Conservation (phyloP, 1,140 invertebrate species). For the Lordiphosa stackelbergi region DNA sequence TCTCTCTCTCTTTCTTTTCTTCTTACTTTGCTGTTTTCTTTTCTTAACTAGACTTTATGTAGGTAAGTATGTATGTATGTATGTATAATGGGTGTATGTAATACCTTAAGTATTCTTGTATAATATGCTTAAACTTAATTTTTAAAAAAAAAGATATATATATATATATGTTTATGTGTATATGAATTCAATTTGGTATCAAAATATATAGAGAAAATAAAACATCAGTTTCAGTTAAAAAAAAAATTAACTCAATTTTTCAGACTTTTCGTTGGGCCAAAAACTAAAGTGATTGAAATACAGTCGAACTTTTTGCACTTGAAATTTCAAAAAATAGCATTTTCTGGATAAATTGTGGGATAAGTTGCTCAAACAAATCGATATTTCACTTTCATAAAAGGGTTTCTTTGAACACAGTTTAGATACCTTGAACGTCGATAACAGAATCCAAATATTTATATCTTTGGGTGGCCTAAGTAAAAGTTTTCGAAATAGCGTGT, state of each 20-base stretch:
- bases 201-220: conserved; percentile 29
- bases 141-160: not conserved
- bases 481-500: too few species aligned
- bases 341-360: too few species aligned
- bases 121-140: not conserved
- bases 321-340: too few species aligned
- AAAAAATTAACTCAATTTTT: conserved; percentile 34
- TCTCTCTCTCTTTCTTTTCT: not conserved
- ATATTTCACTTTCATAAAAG: too few species aligned
- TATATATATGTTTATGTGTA: too few species aligned
- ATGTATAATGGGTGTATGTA: conserved; percentile 17
- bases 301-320: not conserved
- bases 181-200: conserved; percentile 56
- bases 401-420: too few species aligned
- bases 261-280: conserved; percentile 45
- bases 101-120: conserved; percentile 13
- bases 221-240: too few species aligned
- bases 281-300: conserved; percentile 20
- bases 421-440: too few species aligned
- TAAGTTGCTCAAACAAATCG: too few species aligned
- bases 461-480: too few species aligned
- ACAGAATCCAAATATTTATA: too few species aligned
- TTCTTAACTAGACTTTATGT: not conserved
- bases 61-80: conserved; percentile 4
- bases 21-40: not conserved